Conservation (phyloP, 2,888 invertebrate genomes). For the Morinoia aosen region DNA sequence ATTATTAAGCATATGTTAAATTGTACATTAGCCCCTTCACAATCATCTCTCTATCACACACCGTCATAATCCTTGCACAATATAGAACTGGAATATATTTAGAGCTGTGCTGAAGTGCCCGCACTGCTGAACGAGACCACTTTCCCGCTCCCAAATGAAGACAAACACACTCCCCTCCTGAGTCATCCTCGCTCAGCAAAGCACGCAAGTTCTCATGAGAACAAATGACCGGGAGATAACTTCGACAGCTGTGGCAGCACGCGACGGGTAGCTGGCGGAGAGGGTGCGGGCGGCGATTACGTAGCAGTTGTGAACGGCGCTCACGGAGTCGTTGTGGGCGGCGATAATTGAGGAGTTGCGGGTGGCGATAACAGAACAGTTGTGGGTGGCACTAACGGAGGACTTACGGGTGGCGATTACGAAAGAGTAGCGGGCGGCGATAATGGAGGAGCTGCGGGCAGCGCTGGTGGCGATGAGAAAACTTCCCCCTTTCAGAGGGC, state of each 20-base stretch:
- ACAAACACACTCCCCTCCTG: conserved; percentile 6
- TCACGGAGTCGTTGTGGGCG: neutral
- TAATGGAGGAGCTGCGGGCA: too few species aligned
- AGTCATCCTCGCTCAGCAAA: neutral
- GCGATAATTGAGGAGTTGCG: too few species aligned
- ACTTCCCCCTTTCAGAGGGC: neutral
- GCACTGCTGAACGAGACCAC: neutral
- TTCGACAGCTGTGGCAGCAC: conserved; percentile 18
- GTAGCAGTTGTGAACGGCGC: neutral
- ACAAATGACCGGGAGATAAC: conserved; percentile 16
- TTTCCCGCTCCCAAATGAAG: neutral
- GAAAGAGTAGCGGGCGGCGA: neutral
- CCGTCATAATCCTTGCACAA: neutral
- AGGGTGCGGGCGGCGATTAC: neutral
- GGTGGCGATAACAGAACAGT: neutral
- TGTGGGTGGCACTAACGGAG: too few species aligned
- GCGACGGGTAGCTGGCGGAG: neutral
- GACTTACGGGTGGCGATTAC: neutral
- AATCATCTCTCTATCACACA: neutral
- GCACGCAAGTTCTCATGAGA: conserved; percentile 34
- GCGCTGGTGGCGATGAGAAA: neutral
- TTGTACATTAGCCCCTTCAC: neutral
- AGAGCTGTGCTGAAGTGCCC: neutral
- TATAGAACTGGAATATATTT: neutral
- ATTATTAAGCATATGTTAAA: neutral